These are phyloP conservation scores for Tetragnatha montana DNA, from an alignment of 2,888 invertebrate species.

Conservation along the genomic window DNA sequence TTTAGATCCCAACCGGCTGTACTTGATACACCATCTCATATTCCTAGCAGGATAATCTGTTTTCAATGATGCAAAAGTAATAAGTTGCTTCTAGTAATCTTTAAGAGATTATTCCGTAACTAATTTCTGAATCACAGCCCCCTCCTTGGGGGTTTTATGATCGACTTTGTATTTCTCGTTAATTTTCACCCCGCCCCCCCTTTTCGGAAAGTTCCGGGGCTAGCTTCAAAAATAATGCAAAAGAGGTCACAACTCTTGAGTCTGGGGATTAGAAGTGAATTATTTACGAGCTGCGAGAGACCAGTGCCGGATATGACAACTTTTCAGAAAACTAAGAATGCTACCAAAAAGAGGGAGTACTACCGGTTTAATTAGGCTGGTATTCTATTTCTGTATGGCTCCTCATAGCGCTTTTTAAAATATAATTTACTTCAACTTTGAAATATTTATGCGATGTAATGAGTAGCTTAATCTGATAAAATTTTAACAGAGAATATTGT, in stretches of 20 bases:
- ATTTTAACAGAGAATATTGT: neutral
- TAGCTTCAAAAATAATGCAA: slow-evolving; percentile 33
- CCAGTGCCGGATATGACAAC: slow-evolving; percentile 31
- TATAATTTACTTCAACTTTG: slow-evolving; percentile 55
- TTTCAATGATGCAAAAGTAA: slow-evolving; percentile 23
- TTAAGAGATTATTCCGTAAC: slow-evolving; percentile 45
- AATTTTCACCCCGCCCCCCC: neutral
- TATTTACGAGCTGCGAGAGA: slow-evolving; percentile 45
- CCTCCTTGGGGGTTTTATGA: slow-evolving; percentile 30
- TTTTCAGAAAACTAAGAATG: slow-evolving; percentile 29
- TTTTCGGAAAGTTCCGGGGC: neutral
- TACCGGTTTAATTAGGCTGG: slow-evolving; percentile 23
- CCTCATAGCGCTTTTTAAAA: slow-evolving; percentile 41
- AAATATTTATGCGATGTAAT: slow-evolving; percentile 55
- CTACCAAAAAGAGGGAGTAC: neutral
- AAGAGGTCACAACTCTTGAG: slow-evolving; percentile 13
- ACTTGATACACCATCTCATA: neutral
- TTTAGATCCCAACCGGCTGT: neutral
- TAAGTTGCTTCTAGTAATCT: slow-evolving; percentile 31
- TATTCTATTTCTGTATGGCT: neutral
- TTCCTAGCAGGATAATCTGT: slow-evolving; percentile 24
- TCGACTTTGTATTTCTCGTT: slow-evolving; percentile 29
- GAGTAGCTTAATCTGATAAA: slow-evolving; percentile 30
- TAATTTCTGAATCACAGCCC: slow-evolving; percentile 36
- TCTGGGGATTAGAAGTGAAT: slow-evolving; percentile 43